Evolutionary conservation across 64 coral and sea anemone genomes (phyloP), one percentile per base, ranked within the genome.

Genomic region (Hydrozoanthus tunicans): DNA sequence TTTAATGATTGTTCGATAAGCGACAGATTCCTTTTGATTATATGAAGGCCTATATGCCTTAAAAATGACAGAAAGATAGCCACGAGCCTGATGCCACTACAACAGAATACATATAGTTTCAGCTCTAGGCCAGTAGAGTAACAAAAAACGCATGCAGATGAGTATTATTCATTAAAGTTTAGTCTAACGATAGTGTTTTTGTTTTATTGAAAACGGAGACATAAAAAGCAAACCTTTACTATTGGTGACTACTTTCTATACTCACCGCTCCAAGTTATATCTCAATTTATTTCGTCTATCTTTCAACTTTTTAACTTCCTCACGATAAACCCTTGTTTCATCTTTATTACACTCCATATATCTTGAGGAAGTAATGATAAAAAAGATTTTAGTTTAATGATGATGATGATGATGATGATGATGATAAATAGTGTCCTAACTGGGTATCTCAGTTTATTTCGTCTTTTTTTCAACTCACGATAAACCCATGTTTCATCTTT

Each of bases 321-420:
- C 95, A 59, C 95, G 91, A 52, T 90, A 83, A 53, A 75, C 63
- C 62, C 89, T 92, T 56, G 95, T 94, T 13, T 89, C 62, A n/a
- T 96, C 92, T 78, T 89, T 96, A 64, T 96, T 96, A 10, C 75
- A 59, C 63, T 96, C 95, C 92, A 96, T 94, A 81, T 96, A 96
- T 51, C 95, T 96, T 70, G 4, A 32, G 63, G 54, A 9, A 27
- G 56, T 13, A 74, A 77, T 0, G 66, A 57, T 17, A 54, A 24
- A 15, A 76, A 53, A 7, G n/a, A 64, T 6, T 67, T 58, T n/a
- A 6, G 12, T 43, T 43, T 43, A 43, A 43, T 43, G 32, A 43
- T 43, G 32, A 43, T 1, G 32, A 43, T 43, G 32, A 54, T 12
- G 0, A 71, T 15, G 12, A 51, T 51, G 64, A 58, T 32, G 66